phyloP scores from a whole-genome alignment of 2,113 vertebrate species.

The Vidua macroura region DNA sequence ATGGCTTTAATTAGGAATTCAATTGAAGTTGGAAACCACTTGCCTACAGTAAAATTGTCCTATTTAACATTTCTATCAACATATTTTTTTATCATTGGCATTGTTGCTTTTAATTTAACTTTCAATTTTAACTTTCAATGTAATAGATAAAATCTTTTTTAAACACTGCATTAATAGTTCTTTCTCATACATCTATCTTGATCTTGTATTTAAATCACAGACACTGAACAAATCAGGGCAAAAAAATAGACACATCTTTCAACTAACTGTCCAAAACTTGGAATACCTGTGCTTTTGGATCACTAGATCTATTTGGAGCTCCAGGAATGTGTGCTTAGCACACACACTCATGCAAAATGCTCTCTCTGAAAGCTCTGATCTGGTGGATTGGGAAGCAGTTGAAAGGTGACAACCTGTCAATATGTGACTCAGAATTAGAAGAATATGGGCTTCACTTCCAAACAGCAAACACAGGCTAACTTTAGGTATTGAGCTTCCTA shows the following conservation, averaged over 20 bases:
- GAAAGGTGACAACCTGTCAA: not conserved
- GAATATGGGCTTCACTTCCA: not conserved
- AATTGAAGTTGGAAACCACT: conserved; percentile 72
- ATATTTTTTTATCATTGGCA: conserved; percentile 68
- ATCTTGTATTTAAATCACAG: not conserved
- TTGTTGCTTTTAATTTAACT: conserved; percentile 66
- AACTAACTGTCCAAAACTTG: not conserved
- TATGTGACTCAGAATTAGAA: not conserved
- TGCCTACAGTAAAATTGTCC: conserved; percentile 75
- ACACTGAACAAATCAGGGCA: not conserved
- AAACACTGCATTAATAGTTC: not conserved
- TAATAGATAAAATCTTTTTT: conserved; percentile 43
- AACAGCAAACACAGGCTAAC: not conserved
- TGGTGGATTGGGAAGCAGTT: not conserved
- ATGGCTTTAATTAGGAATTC: conserved; percentile 75
- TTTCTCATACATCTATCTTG: not conserved
- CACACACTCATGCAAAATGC: not conserved
- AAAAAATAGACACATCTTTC: not conserved
- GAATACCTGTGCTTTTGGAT: not conserved
- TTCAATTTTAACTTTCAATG: conserved; percentile 59
- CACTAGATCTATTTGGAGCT: not conserved
- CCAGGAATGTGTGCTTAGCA: not conserved
- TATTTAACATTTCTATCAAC: conserved; percentile 73
- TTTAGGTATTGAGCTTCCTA: not conserved
- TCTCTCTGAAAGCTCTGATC: not conserved